Evolutionary conservation across 2,797 vertebrate species (phyloP).

Genomic region (Sardinella longiceps): DNA sequence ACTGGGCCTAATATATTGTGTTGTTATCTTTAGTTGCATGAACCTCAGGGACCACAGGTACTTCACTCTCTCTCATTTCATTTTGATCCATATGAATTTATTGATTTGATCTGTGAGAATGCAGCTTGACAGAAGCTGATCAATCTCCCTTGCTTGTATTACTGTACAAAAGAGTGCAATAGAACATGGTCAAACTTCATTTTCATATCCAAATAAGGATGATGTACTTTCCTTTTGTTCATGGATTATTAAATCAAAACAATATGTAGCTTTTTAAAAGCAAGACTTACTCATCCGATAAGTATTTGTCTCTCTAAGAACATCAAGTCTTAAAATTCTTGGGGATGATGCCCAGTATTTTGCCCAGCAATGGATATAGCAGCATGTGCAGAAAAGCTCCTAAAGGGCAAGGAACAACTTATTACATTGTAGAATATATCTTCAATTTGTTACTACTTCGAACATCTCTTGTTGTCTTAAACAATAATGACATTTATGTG

Average conservation of each 20-base stretch:
- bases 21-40: not conserved
- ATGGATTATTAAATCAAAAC: too few species aligned
- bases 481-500: not conserved
- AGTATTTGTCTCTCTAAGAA: too few species aligned
- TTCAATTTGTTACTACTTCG: not conserved
- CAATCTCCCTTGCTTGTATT: too few species aligned
- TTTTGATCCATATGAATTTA: not conserved
- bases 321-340: not conserved
- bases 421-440: not conserved
- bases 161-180: too few species aligned
- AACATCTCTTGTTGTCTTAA: not conserved
- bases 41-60: not conserved
- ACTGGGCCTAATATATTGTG: conserved; percentile 1
- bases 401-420: not conserved
- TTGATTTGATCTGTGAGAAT: not conserved
- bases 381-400: too few species aligned
- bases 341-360: not conserved
- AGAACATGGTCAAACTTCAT: too few species aligned
- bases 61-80: conserved; percentile 15
- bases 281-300: too few species aligned
- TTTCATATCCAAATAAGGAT: too few species aligned
- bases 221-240: too few species aligned
- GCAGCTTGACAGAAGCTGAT: not conserved
- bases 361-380: too few species aligned
- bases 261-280: too few species aligned